phyloP scores from a whole-genome alignment of 1,140 invertebrate species.

The Philopotamus ludificatus region DNA sequence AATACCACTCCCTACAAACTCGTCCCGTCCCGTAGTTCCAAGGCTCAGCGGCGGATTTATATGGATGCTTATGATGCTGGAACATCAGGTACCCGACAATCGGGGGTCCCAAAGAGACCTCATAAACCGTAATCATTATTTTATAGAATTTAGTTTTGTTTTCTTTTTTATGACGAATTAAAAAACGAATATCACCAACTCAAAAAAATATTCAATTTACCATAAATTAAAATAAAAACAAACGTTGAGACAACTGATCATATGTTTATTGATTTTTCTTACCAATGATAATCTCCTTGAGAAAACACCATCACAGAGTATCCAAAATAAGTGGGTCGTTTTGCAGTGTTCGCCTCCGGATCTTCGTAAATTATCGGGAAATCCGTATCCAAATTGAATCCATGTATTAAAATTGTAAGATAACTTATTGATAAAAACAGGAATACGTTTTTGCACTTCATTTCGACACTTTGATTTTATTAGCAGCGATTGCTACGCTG shows the following conservation, averaged over 20 bases:
- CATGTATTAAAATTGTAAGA: not conserved
- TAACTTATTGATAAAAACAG: not conserved
- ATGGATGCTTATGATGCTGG: too few species aligned
- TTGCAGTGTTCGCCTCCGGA: slow-evolving; percentile 38
- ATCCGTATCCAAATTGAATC: slow-evolving; percentile 48
- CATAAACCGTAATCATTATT: too few species aligned
- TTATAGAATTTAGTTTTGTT: too few species aligned
- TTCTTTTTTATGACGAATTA: too few species aligned
- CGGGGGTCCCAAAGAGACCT: too few species aligned
- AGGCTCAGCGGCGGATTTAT: too few species aligned
- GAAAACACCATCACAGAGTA: slow-evolving; percentile 20
- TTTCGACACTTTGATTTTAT: not conserved
- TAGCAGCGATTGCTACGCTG: not conserved
- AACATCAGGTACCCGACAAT: too few species aligned
- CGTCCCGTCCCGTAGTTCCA: too few species aligned
- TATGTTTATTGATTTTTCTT: slow-evolving; percentile 30
- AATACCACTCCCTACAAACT: too few species aligned
- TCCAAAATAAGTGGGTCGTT: slow-evolving; percentile 11
- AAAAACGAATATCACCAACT: too few species aligned
- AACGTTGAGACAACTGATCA: not conserved
- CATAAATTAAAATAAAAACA: slow-evolving; percentile 1
- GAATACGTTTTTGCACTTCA: not conserved
- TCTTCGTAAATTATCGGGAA: slow-evolving; percentile 53
- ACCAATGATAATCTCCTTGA: slow-evolving; percentile 22
- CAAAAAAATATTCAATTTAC: too few species aligned